Evolutionary conservation across 2,797 vertebrate genomes (phyloP).

Genomic region (Tamandua tetradactyla): DNA sequence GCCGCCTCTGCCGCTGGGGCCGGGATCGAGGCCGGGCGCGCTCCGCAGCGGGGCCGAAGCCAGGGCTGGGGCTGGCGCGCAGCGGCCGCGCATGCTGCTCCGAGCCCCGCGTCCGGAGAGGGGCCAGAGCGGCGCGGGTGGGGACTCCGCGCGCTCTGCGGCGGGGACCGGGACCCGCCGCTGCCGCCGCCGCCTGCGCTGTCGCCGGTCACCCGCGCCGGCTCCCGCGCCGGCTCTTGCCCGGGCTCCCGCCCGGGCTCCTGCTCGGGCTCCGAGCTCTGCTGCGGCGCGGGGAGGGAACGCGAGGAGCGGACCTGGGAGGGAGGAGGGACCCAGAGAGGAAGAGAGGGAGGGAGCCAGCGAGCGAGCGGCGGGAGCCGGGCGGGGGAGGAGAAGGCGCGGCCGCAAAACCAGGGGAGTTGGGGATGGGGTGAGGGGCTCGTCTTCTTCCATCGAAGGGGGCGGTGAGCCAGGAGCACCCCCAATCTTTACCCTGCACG

Average conservation of each 20-base stretch:
- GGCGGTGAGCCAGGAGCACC: not conserved
- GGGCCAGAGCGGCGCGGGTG: conserved; percentile 63
- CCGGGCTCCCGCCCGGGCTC: conserved; percentile 19
- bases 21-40: conserved; percentile 62
- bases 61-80: conserved; percentile 57
- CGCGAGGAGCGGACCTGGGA: conserved; percentile 17
- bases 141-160: conserved; percentile 63
- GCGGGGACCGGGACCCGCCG: not conserved
- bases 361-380: conserved; percentile 6
- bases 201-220: conserved; percentile 32
- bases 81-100: conserved; percentile 78
- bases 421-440: not conserved
- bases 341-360: not conserved
- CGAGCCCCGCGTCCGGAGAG: conserved; percentile 71
- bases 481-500: not conserved
- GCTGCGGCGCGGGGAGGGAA: conserved; percentile 74
- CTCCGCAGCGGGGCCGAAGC: conserved; percentile 69
- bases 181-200: conserved; percentile 49
- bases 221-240: conserved; percentile 30
- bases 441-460: not conserved
- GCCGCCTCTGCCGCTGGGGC: conserved; percentile 70
- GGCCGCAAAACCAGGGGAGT: conserved; percentile 19
- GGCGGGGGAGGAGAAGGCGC: conserved; percentile 74
- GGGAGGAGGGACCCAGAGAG: conserved; percentile 50
- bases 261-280: conserved; percentile 67